A percentile compares a stretch with the other conserved stretches of the same genome.
These are phyloP conservation scores for Galemys pyrenaicus DNA, from an alignment of 2,113 vertebrate genomes.

Conservation along the genomic window DNA sequence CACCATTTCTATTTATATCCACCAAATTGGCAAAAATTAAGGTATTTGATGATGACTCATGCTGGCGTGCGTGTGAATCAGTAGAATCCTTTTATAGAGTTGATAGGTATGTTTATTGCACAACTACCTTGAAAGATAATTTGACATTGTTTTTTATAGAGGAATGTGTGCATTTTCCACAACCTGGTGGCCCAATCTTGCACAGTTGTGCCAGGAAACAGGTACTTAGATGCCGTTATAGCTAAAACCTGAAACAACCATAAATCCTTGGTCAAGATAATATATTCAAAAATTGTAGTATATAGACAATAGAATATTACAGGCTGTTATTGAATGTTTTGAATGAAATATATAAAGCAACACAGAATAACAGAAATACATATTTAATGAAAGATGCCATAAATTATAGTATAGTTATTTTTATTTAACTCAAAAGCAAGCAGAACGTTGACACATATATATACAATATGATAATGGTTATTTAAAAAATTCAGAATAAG, in stretches of 20 bases:
- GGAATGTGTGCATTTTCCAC: not conserved
- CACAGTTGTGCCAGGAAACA: not conserved
- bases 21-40: not conserved
- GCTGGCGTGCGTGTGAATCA: not conserved
- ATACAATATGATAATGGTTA: not conserved
- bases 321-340: not conserved
- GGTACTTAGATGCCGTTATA: not conserved
- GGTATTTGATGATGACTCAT: not conserved
- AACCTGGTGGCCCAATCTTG: not conserved
- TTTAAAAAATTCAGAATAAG: not conserved
- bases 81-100: not conserved
- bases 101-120: not conserved
- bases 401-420: not conserved
- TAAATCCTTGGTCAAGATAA: not conserved
- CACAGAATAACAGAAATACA: not conserved
- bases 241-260: not conserved
- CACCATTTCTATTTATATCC: not conserved
- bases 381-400: not conserved
- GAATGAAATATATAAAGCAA: not conserved
- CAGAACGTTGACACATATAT: not conserved
- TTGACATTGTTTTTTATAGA: not conserved
- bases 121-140: not conserved
- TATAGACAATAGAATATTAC: not conserved
- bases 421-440: not conserved
- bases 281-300: not conserved